These are phyloP conservation scores for Ceyx erithaca DNA, from an alignment of 2,797 vertebrate genomes.

Conservation along the genomic window DNA sequence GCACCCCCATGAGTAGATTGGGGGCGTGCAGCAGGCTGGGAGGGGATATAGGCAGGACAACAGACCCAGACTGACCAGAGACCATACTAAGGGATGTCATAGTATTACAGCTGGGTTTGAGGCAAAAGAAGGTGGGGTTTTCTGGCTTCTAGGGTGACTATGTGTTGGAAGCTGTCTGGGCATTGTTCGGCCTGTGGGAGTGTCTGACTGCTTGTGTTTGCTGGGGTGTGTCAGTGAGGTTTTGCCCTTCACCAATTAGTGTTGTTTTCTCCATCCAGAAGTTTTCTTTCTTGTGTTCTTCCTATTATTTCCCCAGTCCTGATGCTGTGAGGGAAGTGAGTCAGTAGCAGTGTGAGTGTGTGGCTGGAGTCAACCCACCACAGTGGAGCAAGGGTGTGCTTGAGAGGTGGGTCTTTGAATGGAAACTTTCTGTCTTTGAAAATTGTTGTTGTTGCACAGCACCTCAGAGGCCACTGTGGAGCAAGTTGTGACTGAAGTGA, in stretches of 20 bases:
- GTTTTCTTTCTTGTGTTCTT: not conserved
- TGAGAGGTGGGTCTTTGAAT: not conserved
- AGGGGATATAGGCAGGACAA: not conserved
- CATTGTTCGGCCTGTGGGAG: not conserved
- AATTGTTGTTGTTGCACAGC: conserved; percentile 70
- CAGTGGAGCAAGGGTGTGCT: not conserved
- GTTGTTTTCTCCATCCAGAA: not conserved
- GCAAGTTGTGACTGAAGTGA: conserved; percentile 80
- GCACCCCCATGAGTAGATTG: not conserved
- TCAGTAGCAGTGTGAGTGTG: not conserved
- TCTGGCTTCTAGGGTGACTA: not conserved
- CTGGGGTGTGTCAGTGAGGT: not conserved
- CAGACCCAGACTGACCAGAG: not conserved
- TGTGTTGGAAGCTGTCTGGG: not conserved
- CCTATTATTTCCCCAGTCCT: not conserved
- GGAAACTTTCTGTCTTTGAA: not conserved
- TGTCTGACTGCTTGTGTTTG: not conserved
- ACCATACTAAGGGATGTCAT: not conserved
- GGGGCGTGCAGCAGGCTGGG: not conserved
- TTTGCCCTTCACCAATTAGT: not conserved
- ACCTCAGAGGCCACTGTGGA: conserved; percentile 79
- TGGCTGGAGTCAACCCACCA: not conserved
- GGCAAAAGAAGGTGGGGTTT: not conserved
- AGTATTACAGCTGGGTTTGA: not conserved
- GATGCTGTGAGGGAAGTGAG: rapidly evolving